Percentiles rank a stretch among this genome's conserved stretches.
Evolutionary conservation across 2,797 vertebrate genomes (phyloP).

Genomic region (Eptatretus atami): DNA sequence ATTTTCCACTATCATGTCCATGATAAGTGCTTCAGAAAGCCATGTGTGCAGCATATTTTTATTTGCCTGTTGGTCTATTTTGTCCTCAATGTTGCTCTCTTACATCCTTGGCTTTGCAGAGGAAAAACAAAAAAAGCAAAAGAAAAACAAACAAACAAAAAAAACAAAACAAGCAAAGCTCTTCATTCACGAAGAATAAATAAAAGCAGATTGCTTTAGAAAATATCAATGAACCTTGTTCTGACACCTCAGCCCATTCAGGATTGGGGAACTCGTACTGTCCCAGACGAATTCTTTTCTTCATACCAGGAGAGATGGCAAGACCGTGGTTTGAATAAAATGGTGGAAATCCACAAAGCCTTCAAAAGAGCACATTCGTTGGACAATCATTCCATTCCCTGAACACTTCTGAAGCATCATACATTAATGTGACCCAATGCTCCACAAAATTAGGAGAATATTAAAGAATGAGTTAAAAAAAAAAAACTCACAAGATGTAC

Average conservation of each 20-base stretch:
- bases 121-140: neutral
- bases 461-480: too few species aligned
- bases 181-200: too few species aligned
- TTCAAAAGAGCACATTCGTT: constrained; percentile 10
- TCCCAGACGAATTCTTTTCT: constrained; percentile 66
- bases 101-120: neutral
- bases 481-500: constrained; percentile 68
- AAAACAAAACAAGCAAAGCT: neutral
- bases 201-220: too few species aligned
- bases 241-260: constrained; percentile 29
- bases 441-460: too few species aligned
- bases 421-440: too few species aligned
- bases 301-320: constrained; percentile 92
- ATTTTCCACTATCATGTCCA: too few species aligned
- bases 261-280: constrained; percentile 85
- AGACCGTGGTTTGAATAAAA: constrained; percentile 94
- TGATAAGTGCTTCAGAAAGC: too few species aligned
- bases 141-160: neutral
- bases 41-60: too few species aligned
- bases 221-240: neutral
- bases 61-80: too few species aligned
- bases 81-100: too few species aligned
- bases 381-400: too few species aligned
- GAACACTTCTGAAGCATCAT: too few species aligned
- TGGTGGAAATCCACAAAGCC: constrained; percentile 76